These are phyloP conservation scores for Plutomurus gul DNA, from an alignment of 1,140 invertebrate species.

Conservation along the genomic window DNA sequence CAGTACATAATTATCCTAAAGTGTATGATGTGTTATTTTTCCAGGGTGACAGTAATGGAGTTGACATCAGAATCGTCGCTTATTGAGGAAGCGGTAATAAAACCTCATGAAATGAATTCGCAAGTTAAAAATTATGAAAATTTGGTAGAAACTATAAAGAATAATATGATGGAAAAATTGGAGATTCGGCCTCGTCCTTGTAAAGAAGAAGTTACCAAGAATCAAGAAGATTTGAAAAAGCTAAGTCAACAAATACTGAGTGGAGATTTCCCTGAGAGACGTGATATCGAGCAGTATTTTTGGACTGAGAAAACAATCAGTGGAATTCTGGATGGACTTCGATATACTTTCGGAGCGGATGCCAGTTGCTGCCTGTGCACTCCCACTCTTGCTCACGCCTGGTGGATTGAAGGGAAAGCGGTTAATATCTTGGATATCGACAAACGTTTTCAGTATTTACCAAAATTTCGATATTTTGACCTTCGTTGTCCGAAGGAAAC, in stretches of 20 bases:
- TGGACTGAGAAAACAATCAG: constrained; percentile 51
- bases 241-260: not conserved
- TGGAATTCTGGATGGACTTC: constrained; percentile 35
- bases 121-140: too few species aligned
- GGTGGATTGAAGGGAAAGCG: constrained; percentile 42
- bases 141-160: too few species aligned
- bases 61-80: too few species aligned
- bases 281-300: constrained; percentile 52
- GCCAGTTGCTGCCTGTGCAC: constrained; percentile 49
- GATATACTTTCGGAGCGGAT: constrained; percentile 44
- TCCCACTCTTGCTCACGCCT: constrained; percentile 43
- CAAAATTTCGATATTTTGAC: constrained; percentile 51
- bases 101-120: too few species aligned
- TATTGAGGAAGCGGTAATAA: too few species aligned
- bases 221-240: not conserved
- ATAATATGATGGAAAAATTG: not conserved
- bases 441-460: constrained; percentile 44
- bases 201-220: not conserved
- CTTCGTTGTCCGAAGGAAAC: constrained; percentile 22
- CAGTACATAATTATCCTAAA: too few species aligned
- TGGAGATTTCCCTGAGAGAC: constrained; percentile 34
- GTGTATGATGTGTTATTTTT: too few species aligned
- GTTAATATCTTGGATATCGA: constrained; percentile 49
- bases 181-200: not conserved
- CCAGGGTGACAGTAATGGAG: too few species aligned